Evolutionary conservation across 2,888 invertebrate genomes (phyloP).

Genomic region (Pterostichus niger): DNA sequence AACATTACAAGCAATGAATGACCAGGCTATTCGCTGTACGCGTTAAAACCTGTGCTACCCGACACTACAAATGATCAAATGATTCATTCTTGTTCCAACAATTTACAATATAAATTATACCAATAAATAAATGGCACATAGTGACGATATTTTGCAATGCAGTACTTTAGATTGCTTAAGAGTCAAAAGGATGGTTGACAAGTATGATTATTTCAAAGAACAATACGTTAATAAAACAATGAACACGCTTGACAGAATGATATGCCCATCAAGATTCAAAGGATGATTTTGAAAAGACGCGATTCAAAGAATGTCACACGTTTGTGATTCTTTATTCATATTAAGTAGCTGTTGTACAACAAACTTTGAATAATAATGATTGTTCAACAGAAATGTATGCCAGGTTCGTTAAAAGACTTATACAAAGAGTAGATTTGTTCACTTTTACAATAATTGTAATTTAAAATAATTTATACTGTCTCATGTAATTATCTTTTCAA

Average conservation of each 20-base stretch:
- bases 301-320: conserved; percentile 55
- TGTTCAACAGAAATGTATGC: conserved; percentile 50
- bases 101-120: conserved; percentile 35
- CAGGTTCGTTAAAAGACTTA: conserved; percentile 2
- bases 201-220: conserved; percentile 54
- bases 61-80: background rate
- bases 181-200: conserved; percentile 35
- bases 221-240: conserved; percentile 65
- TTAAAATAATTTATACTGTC: too few species aligned
- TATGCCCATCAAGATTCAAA: conserved; percentile 60
- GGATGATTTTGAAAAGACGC: conserved; percentile 56
- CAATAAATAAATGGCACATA: conserved; percentile 37
- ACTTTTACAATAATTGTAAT: too few species aligned
- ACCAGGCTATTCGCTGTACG: background rate
- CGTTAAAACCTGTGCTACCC: too few species aligned
- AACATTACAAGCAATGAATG: background rate
- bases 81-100: conserved; percentile 44
- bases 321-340: conserved; percentile 57
- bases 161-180: conserved; percentile 28
- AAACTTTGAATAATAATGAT: conserved; percentile 52
- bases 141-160: conserved; percentile 57
- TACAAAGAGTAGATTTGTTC: background rate
- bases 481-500: too few species aligned
- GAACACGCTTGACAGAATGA: conserved; percentile 29
- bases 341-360: conserved; percentile 45